Evolutionary conservation across 2,888 invertebrate genomes (phyloP).

Genomic region (Pasiphila rectangulata): DNA sequence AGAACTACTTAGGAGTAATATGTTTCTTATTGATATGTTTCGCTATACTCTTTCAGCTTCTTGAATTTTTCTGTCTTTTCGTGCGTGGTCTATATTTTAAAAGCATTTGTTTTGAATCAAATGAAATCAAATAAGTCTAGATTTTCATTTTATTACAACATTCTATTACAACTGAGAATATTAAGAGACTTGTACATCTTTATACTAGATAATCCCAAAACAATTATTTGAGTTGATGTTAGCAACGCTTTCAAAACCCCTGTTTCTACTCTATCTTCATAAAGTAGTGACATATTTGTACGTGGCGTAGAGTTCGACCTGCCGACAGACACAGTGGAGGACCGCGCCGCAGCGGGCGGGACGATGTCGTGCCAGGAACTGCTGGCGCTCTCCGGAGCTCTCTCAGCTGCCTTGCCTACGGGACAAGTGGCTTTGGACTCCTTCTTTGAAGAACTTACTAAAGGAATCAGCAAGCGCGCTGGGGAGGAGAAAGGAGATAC

Average conservation of each 20-base stretch:
- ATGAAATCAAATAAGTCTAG: neutral
- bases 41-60: slow-evolving; percentile 37
- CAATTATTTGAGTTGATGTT: no score
- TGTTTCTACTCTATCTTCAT: slow-evolving; percentile 13
- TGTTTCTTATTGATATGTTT: slow-evolving; percentile 34
- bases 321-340: slow-evolving; percentile 71
- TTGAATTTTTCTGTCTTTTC: slow-evolving; percentile 11
- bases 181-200: no score
- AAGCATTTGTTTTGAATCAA: slow-evolving; percentile 30
- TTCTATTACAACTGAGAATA: no score
- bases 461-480: slow-evolving; percentile 82
- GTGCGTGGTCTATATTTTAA: slow-evolving; percentile 17
- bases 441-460: slow-evolving; percentile 89
- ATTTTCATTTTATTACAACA: no score
- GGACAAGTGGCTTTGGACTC: slow-evolving; percentile 91
- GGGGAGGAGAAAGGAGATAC: slow-evolving; percentile 69
- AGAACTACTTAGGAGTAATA: slow-evolving; percentile 34
- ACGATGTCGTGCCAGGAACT: slow-evolving; percentile 94
- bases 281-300: slow-evolving; percentile 49
- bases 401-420: slow-evolving; percentile 94
- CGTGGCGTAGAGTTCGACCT: slow-evolving; percentile 74
- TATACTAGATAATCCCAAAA: no score
- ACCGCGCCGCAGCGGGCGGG: slow-evolving; percentile 73
- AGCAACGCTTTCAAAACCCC: slow-evolving; percentile 35
- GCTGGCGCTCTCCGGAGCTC: slow-evolving; percentile 93